These are phyloP conservation scores for Alosa sapidissima DNA, from an alignment of 2,797 vertebrate species.

Conservation along the genomic window DNA sequence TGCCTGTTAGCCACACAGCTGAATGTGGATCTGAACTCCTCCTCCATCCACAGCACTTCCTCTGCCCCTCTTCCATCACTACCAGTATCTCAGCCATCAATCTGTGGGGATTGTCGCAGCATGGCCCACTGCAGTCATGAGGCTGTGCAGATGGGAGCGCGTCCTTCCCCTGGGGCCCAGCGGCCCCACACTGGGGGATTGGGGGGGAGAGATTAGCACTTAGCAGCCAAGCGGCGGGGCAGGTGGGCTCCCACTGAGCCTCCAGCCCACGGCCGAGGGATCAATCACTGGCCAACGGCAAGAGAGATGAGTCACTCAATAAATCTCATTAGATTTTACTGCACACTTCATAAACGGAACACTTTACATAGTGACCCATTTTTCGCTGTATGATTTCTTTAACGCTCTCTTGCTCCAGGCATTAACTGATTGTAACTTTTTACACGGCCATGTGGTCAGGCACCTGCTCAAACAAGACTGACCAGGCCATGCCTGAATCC, in stretches of 20 bases:
- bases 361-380: background rate
- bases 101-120: background rate
- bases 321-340: background rate
- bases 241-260: background rate
- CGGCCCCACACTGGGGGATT: background rate
- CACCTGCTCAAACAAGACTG: background rate
- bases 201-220: background rate
- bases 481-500: background rate
- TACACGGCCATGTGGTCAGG: background rate
- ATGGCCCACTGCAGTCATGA: background rate
- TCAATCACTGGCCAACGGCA: background rate
- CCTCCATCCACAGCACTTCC: background rate
- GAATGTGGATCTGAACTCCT: background rate
- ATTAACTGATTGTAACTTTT: conserved; percentile 4
- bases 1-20: background rate
- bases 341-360: background rate
- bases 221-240: background rate
- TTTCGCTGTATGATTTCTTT: background rate
- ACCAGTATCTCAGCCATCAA: background rate
- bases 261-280: background rate
- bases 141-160: background rate
- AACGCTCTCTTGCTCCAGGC: background rate
- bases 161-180: background rate
- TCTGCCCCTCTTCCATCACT: background rate
- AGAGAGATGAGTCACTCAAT: background rate